Conservation (phyloP, 2,888 invertebrate genomes). For the Apamea sordens region DNA sequence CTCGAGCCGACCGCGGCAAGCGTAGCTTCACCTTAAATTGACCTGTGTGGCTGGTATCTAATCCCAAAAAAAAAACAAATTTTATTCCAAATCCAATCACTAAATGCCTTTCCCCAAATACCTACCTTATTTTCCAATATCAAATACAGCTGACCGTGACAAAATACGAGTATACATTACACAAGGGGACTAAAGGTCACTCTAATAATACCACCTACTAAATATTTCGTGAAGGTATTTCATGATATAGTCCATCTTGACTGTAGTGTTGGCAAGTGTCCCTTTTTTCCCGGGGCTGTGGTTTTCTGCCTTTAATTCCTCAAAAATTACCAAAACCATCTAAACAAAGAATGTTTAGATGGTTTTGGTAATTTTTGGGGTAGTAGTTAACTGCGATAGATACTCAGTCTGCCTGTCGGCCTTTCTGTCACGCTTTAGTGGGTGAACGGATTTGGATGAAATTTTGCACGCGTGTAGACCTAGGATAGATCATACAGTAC, state of each 20-base stretch:
- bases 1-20: no score
- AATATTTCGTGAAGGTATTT: conserved; percentile 56
- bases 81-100: conserved; percentile 3
- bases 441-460: neutral
- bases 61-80: neutral
- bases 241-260: conserved; percentile 28
- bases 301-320: no score
- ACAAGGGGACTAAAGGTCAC: conserved; percentile 36
- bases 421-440: neutral
- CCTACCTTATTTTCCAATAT: conserved; percentile 20
- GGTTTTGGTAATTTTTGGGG: neutral
- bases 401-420: neutral
- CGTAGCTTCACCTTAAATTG: no score
- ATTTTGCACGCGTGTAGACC: neutral
- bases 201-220: conserved; percentile 53
- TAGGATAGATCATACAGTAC: no score
- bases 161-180: conserved; percentile 4
- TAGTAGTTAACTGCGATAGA: neutral
- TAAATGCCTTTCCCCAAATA: conserved; percentile 12
- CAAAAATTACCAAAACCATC: no score
- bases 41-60: neutral
- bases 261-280: conserved; percentile 31
- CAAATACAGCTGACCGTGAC: conserved; percentile 18
- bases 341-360: no score
- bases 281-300: conserved; percentile 3